These are phyloP conservation scores for Cephus cinctus DNA, from an alignment of 1,140 invertebrate genomes.

Conservation along the genomic window DNA sequence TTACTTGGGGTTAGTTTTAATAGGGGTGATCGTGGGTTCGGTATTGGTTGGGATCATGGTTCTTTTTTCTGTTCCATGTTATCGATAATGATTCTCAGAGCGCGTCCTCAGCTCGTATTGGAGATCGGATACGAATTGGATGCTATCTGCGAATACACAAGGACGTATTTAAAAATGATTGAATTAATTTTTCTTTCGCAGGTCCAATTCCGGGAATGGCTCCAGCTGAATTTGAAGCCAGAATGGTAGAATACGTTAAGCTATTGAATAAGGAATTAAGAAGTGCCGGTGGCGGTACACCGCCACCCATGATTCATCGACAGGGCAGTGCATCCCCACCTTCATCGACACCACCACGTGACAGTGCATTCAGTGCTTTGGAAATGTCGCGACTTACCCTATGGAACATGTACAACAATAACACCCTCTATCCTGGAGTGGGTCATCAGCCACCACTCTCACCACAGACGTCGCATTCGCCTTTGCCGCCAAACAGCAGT, in stretches of 20 bases:
- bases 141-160: too few relatives aligned
- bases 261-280: conserved; percentile 60
- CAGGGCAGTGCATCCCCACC: conserved; percentile 62
- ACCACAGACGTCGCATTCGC: conserved; percentile 42
- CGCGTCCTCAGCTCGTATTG: too few relatives aligned
- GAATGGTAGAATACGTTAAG: conserved; percentile 79
- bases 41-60: too few relatives aligned
- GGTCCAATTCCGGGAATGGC: conserved; percentile 59
- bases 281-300: conserved; percentile 45
- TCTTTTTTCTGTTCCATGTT: too few relatives aligned
- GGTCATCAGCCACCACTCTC: conserved; percentile 33
- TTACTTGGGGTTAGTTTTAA: too few relatives aligned
- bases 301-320: conserved; percentile 48
- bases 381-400: conserved; percentile 76
- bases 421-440: conserved; percentile 42
- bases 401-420: conserved; percentile 79
- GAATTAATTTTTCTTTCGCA: conserved; percentile 25
- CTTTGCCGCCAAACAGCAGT: conserved; percentile 35
- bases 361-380: conserved; percentile 63
- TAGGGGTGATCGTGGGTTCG: too few relatives aligned
- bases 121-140: too few relatives aligned
- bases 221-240: conserved; percentile 68
- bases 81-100: too few relatives aligned
- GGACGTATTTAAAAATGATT: too few relatives aligned
- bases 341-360: conserved; percentile 55